These are phyloP conservation scores for Pelusios castaneus DNA, from an alignment of 2,113 vertebrate genomes.

Conservation along the genomic window DNA sequence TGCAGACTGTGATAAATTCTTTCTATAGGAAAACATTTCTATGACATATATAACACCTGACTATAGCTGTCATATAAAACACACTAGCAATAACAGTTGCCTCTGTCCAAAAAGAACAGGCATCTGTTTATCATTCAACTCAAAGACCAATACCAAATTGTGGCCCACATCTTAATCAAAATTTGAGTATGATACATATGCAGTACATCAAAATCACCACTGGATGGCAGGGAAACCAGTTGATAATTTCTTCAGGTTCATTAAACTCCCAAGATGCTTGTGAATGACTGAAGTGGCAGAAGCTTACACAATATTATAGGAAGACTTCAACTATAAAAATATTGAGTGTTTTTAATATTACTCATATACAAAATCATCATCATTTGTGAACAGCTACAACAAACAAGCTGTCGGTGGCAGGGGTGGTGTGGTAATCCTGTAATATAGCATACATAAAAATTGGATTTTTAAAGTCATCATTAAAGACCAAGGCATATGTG, in stretches of 20 bases:
- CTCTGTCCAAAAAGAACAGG: background rate
- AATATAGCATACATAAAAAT: background rate
- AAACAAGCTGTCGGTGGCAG: background rate
- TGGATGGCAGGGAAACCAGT: slow-evolving; percentile 72
- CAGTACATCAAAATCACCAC: slow-evolving; percentile 53
- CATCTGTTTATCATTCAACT: rapidly evolving
- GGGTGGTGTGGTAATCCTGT: background rate
- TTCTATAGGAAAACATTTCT: background rate
- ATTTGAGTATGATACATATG: background rate
- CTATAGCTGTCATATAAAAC: rapidly evolving
- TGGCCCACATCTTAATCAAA: rapidly evolving
- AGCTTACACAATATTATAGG: background rate
- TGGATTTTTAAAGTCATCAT: rapidly evolving
- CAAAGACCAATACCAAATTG: background rate
- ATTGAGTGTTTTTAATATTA: background rate
- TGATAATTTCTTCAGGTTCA: background rate
- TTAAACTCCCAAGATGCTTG: slow-evolving; percentile 32
- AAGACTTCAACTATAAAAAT: background rate
- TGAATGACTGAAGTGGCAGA: background rate
- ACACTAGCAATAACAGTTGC: background rate
- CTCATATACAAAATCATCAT: background rate
- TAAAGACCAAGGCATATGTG: background rate
- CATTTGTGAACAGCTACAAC: background rate
- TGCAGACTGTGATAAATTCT: background rate
- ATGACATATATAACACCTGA: background rate